Evolutionary conservation across 92 coral and sea anemone species (phyloP), one percentile per base, ranked within the genome.

Genomic region (Parazoanthus swiftii): DNA sequence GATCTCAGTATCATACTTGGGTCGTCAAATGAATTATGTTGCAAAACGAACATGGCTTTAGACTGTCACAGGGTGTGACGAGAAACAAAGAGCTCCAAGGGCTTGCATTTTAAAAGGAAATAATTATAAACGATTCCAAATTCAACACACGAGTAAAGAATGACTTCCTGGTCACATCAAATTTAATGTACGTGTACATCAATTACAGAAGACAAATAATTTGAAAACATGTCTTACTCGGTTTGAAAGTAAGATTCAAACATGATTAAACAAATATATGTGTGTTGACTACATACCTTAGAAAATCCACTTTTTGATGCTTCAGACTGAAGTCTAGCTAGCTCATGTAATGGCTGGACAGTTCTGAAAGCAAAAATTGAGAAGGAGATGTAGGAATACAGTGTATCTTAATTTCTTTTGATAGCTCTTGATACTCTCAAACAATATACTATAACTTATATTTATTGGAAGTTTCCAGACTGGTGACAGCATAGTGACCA

Each of bases 281-380:
- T 20, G 11, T 74, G 39, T 37, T 11, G 18, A 8, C 11, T 39
- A n/a, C 15, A 76, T 76, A 97, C 99, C 95, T 97, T 97, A 18
- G 99, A 97, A 80, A 92, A 95, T 23, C 99, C 99, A 89, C 93
- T 91, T 78, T 65, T 95, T 15, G 79, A 86, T 80, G 90, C 87
- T 90, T 97, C 96, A 23, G 98, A 89, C 33, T 95, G 98, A 43
- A 92, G 82, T 51, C 95, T 82, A 54, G 98, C 98, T 25, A 97
- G 54, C 50, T 95, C 97, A 39, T 91, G 93, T 18, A 97, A 90
- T 46, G 95, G 92, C 78, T 91, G 96, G 37, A 95, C 93, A 70
- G 92, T 91, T 81, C 99, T 97, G 37, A 21, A 48, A 86, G 54
- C 37, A 72, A 79, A 58, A 20, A 21, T 85, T 0, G 10, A 81